Evolutionary conservation across 1,140 invertebrate genomes (phyloP).

Genomic region (Neodiprion virginianus): DNA sequence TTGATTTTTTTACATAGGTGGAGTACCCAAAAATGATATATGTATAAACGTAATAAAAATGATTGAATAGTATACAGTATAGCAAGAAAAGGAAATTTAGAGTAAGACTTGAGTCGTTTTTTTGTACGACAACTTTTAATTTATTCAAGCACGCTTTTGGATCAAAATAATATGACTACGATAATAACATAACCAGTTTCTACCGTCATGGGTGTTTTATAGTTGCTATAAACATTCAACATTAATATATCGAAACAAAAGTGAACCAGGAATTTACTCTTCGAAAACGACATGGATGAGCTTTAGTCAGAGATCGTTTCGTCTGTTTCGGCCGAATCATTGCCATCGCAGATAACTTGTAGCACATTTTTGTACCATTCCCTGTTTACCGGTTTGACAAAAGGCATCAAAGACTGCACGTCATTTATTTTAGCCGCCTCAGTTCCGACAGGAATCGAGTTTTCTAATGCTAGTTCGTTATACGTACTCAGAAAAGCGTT

Average conservation of each 20-base stretch:
- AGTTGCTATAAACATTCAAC: neutral
- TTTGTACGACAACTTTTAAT: neutral
- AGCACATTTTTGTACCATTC: constrained; percentile 13
- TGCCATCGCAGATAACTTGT: neutral
- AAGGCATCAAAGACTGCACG: constrained; percentile 8
- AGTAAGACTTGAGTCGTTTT: neutral
- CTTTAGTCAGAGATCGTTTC: neutral
- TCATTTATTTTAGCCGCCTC: constrained; percentile 16
- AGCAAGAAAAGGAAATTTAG: neutral
- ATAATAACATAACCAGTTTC: neutral
- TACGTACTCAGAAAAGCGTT: neutral
- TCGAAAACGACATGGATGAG: neutral
- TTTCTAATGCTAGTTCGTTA: neutral
- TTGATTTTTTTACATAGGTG: neutral
- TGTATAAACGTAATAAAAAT: neutral
- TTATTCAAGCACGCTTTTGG: neutral
- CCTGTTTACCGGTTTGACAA: constrained; percentile 9
- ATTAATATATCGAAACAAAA: neutral
- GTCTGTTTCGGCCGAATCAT: neutral
- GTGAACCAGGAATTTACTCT: neutral
- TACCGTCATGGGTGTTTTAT: neutral
- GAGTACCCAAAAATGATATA: neutral
- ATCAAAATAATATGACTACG: neutral
- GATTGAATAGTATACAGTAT: neutral
- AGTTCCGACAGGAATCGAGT: neutral